These are phyloP conservation scores for Mercenaria mercenaria DNA, from an alignment of 1,140 invertebrate species.

Conservation along the genomic window DNA sequence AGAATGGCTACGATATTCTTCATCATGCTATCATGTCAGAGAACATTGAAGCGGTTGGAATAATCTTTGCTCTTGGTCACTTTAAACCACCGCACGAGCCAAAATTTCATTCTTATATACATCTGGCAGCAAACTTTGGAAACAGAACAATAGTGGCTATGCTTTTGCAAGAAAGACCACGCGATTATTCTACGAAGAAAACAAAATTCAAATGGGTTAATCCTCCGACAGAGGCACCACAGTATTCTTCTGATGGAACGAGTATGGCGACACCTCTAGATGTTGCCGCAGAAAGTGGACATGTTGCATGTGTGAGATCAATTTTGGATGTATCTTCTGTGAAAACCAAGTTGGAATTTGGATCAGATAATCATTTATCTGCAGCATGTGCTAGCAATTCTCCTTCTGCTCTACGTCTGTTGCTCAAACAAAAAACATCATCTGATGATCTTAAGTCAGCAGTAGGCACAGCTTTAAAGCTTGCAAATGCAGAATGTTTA, in stretches of 20 bases:
- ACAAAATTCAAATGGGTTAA: constrained; percentile 33
- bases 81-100: constrained; percentile 81
- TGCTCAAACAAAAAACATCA: constrained; percentile 71
- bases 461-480: constrained; percentile 74
- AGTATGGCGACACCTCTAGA: constrained; percentile 73
- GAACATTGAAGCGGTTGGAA: constrained; percentile 75
- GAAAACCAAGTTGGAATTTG: constrained; percentile 15
- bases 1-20: constrained; percentile 73
- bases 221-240: constrained; percentile 6
- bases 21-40: constrained; percentile 80
- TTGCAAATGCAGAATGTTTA: constrained; percentile 76
- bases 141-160: constrained; percentile 73
- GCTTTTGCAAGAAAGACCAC: constrained; percentile 77
- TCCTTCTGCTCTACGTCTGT: constrained; percentile 72
- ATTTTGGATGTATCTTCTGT: constrained; percentile 75
- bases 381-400: constrained; percentile 78
- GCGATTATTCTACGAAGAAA: constrained; percentile 70
- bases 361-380: constrained; percentile 55
- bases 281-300: constrained; percentile 75
- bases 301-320: constrained; percentile 74
- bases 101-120: constrained; percentile 72
- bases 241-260: neutral
- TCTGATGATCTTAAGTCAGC: constrained; percentile 75
- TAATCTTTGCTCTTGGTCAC: constrained; percentile 75
- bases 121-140: constrained; percentile 76